A percentile compares a stretch with the other conserved stretches of the same genome.
Conservation (phyloP, 2,797 vertebrate genomes). For the Falco concolor region DNA sequence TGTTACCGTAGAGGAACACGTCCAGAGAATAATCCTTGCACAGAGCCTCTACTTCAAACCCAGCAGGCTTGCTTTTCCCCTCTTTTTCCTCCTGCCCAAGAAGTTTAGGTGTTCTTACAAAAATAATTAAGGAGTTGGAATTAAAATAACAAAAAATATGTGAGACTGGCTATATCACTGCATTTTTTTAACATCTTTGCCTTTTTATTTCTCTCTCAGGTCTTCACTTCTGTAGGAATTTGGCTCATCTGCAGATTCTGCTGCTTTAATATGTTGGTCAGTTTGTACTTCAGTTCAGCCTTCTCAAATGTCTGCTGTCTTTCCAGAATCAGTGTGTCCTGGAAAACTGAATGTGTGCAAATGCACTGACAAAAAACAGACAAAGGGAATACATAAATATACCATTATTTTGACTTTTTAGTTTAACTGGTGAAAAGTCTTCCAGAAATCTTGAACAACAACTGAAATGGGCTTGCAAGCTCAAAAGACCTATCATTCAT, state of each 20-base stretch:
- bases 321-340: neutral
- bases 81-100: neutral
- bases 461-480: neutral
- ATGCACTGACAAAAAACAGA: neutral
- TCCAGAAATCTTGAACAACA: neutral
- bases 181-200: neutral
- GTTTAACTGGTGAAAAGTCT: neutral
- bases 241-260: neutral
- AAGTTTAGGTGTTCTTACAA: neutral
- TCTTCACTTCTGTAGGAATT: neutral
- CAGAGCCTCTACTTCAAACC: neutral
- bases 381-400: neutral
- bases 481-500: neutral
- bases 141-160: neutral
- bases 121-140: neutral
- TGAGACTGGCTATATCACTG: neutral
- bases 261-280: neutral
- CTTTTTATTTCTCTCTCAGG: neutral
- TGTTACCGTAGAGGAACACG: neutral
- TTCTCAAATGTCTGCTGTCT: neutral
- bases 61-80: neutral
- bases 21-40: neutral
- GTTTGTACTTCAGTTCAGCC: neutral
- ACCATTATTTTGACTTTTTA: neutral
- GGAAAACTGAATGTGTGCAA: neutral